Evolutionary conservation across 2,888 invertebrate genomes (phyloP).

Genomic region (Quadriops clusia): DNA sequence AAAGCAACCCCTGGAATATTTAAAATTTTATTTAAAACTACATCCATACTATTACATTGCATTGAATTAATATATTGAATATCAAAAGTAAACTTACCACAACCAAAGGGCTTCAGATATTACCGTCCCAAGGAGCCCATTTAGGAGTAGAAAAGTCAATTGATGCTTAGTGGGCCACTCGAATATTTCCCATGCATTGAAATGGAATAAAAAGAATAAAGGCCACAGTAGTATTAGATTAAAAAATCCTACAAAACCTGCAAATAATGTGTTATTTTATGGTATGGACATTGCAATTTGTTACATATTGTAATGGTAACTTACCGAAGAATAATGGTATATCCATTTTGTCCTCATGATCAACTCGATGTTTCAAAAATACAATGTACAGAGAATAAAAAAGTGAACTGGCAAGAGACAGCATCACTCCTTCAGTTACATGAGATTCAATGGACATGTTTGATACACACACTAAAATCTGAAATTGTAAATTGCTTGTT

Average conservation of each 20-base stretch:
- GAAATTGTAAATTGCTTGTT: constrained; percentile 20
- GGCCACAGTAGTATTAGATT: constrained; percentile 84
- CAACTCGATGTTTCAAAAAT: constrained; percentile 72
- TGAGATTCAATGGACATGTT: constrained; percentile 52
- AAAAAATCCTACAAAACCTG: constrained; percentile 89
- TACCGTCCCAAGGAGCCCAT: constrained; percentile 84
- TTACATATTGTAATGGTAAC: too few relatives aligned
- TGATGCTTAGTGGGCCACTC: constrained; percentile 75
- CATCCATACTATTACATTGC: not conserved
- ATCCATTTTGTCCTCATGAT: constrained; percentile 88
- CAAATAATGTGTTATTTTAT: constrained; percentile 15
- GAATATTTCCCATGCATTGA: constrained; percentile 68
- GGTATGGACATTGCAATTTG: not conserved
- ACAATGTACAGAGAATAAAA: constrained; percentile 87
- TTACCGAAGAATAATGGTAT: constrained; percentile 91
- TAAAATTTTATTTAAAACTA: not conserved
- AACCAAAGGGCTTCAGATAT: constrained; percentile 87
- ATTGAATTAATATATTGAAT: not conserved
- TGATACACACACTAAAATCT: constrained; percentile 69
- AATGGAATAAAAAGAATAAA: constrained; percentile 76
- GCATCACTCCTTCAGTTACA: constrained; percentile 65
- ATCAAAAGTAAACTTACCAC: constrained; percentile 47
- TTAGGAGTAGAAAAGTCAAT: constrained; percentile 67
- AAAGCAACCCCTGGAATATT: constrained; percentile 72
- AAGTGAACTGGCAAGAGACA: constrained; percentile 77